Evolutionary conservation across 1,140 invertebrate species (phyloP), one percentile per base, ranked within the genome.

Genomic region (Anoplophora glabripennis): DNA sequence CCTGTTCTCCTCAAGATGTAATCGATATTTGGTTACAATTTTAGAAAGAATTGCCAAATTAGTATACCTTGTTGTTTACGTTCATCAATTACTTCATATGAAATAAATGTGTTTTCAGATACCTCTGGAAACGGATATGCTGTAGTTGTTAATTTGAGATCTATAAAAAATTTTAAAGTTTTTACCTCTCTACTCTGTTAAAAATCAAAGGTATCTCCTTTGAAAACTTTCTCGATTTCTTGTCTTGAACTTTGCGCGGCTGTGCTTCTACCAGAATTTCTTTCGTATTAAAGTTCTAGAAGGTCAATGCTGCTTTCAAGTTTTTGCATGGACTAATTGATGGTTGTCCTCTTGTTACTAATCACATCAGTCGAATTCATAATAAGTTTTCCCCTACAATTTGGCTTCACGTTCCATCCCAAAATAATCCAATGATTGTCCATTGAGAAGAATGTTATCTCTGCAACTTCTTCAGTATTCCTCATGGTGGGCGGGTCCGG

Each of bases 171-270:
- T 44, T 33, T 14, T 40, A 8, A 12, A 9, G 11, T 46, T 10
- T 34, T n/a, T 10, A 21, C 28, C 11, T 17, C 44, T 8, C 15
- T 34, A 67, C 66, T 41, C 18, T 62, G 73, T 76, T 40, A 52
- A 12, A 61, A 61, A 55, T 54, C 52, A 10, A 54, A 55, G 34
- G 53, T 61, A 7, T 64, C 75, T 10, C 75, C 77, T 10, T 44
- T 76, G 0, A 71, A 76, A 65, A 48, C 40, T 12, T 48, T 69
- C 1, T 66, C 76, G 1, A 71, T 78, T 41, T 73, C 76, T 4
- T 37, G 75, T 18, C 46, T 78, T n/a, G 78, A 79, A 54, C 57
- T 79, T 7, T 70, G 59, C 40, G 78, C 69, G 8, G 75, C 76
- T 0, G 11, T 73, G 7, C 12, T 77, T 7, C 63, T 70, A 4